These are phyloP conservation scores for Abramis brama DNA, from an alignment of 2,113 vertebrate genomes.

Conservation along the genomic window DNA sequence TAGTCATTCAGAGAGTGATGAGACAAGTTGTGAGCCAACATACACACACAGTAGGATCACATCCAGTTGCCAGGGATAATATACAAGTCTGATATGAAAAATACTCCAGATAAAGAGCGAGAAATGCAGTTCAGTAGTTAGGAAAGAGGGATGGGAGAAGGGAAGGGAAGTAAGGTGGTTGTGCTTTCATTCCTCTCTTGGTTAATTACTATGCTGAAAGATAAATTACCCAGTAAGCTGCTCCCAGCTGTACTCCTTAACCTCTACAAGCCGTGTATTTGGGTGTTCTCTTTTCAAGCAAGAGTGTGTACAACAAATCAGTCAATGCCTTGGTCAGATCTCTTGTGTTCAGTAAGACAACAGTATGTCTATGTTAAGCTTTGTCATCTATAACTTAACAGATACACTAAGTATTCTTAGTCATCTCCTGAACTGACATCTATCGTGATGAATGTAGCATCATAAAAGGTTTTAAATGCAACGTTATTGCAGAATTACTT, in stretches of 20 bases:
- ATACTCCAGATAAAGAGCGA: conserved; percentile 11
- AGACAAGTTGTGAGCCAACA: neutral
- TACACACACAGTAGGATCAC: neutral
- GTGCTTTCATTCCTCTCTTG: conserved; percentile 22
- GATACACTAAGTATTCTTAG: neutral
- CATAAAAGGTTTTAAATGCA: neutral
- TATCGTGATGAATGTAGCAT: neutral
- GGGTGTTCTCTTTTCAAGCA: conserved; percentile 28
- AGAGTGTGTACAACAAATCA: conserved; percentile 6
- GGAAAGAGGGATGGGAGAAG: conserved; percentile 49
- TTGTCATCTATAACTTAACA: neutral
- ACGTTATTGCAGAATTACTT: neutral
- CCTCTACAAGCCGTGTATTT: conserved; percentile 15
- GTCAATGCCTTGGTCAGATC: neutral
- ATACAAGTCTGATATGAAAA: conserved; percentile 7
- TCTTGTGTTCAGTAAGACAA: neutral
- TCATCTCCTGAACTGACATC: neutral
- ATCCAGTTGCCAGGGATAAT: neutral
- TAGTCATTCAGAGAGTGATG: conserved; percentile 9
- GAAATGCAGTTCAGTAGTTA: conserved; percentile 16
- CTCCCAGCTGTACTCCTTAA: conserved; percentile 40
- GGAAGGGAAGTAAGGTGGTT: conserved; percentile 40
- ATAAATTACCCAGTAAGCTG: conserved; percentile 37
- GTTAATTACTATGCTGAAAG: conserved; percentile 51
- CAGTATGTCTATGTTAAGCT: neutral